A percentile compares a stretch with the other conserved stretches of the same genome.
Conservation (phyloP, 2,797 vertebrate genomes). For the Anguilla obscura region DNA sequence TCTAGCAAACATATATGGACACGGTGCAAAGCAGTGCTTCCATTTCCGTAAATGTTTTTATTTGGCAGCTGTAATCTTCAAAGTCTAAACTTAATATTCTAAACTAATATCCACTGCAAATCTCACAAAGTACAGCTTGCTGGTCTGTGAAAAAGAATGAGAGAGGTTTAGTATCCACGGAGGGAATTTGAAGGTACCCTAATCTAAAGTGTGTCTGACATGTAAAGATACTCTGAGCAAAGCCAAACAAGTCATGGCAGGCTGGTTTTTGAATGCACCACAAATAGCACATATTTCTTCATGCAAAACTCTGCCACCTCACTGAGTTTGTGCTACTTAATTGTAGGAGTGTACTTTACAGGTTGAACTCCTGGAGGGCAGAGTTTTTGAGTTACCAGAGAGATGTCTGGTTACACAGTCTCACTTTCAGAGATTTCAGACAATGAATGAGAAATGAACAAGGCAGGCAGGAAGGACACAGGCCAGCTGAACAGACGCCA, state of each 20-base stretch:
- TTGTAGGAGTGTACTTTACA: background rate
- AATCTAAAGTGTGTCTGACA: conserved; percentile 9
- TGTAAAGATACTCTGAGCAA: background rate
- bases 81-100: conserved; percentile 16
- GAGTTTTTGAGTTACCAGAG: background rate
- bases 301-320: background rate
- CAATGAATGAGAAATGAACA: background rate
- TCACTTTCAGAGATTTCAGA: background rate
- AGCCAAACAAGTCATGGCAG: conserved; percentile 21
- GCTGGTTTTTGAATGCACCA: background rate
- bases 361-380: background rate
- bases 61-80: conserved; percentile 13
- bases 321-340: background rate
- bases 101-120: conserved; percentile 7
- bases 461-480: background rate
- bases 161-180: background rate
- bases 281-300: background rate
- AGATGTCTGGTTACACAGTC: background rate
- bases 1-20: background rate
- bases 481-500: too few species aligned
- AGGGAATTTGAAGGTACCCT: background rate
- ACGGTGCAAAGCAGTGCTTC: background rate
- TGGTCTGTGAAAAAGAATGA: background rate
- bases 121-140: conserved; percentile 12
- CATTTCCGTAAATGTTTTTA: conserved; percentile 12